A percentile compares a stretch with the other conserved stretches of the same genome.
Conservation (phyloP, 2,888 invertebrate species). For the Eurytoma californica region DNA sequence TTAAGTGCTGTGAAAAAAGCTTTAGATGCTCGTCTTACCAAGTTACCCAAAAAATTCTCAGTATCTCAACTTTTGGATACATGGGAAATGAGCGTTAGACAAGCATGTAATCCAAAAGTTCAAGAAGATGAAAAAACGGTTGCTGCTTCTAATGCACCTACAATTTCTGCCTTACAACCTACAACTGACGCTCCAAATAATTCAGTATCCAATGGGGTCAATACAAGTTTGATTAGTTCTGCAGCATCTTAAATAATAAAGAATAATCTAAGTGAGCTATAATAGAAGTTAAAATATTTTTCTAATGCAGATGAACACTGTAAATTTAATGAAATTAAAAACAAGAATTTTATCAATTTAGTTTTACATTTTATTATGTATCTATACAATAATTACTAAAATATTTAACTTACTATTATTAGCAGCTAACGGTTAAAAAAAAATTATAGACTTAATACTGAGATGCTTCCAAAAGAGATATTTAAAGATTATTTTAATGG, state of each 20-base stretch:
- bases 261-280: too few species aligned
- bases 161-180: background rate
- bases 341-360: too few species aligned
- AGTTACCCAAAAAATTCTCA: constrained; percentile 88
- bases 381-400: too few species aligned
- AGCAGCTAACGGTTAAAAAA: too few species aligned
- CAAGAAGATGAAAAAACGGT: constrained; percentile 23
- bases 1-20: constrained; percentile 85
- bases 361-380: too few species aligned
- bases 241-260: constrained; percentile 27
- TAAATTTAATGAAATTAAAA: too few species aligned
- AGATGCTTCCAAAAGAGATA: too few species aligned
- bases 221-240: constrained; percentile 38
- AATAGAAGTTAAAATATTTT: too few species aligned
- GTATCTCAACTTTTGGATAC: constrained; percentile 92
- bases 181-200: constrained; percentile 16
- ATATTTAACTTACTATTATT: too few species aligned
- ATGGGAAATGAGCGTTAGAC: constrained; percentile 97
- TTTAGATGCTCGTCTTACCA: constrained; percentile 84
- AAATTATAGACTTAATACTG: too few species aligned
- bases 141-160: background rate
- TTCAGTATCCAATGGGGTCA: constrained; percentile 24
- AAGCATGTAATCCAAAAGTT: constrained; percentile 83
- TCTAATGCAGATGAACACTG: too few species aligned
- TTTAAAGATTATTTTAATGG: too few species aligned